phyloP scores from a whole-genome alignment of 2,888 invertebrate species.

The Torymus tubicola region DNA sequence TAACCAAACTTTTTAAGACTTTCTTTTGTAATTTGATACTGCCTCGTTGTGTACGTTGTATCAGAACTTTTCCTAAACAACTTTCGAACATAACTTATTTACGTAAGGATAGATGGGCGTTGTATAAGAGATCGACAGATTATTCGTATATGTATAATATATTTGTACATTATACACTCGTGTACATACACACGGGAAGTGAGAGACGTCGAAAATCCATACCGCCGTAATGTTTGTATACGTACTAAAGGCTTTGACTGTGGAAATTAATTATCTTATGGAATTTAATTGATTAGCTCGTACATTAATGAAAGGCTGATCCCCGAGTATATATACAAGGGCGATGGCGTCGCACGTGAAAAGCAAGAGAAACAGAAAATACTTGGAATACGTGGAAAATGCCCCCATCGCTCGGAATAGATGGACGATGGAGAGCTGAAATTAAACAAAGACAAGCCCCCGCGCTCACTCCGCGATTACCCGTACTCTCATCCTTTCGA shows the following conservation, averaged over 20 bases:
- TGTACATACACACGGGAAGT: too few species aligned
- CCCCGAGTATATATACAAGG: background rate
- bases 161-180: too few species aligned
- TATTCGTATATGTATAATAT: too few species aligned
- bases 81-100: too few species aligned
- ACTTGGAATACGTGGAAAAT: conserved; percentile 56
- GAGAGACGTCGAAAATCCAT: background rate
- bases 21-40: background rate
- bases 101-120: background rate
- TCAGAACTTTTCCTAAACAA: too few species aligned
- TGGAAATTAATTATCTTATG: conserved; percentile 57
- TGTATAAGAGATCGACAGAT: background rate
- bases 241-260: background rate
- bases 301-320: conserved; percentile 53
- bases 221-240: background rate
- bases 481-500: conserved; percentile 48
- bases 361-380: conserved; percentile 56
- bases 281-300: conserved; percentile 58
- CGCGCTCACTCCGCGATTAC: conserved; percentile 48
- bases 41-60: too few species aligned
- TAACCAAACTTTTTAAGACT: too few species aligned
- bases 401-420: conserved; percentile 47
- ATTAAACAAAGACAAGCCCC: conserved; percentile 69
- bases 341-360: conserved; percentile 16
- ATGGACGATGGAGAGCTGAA: conserved; percentile 66